Percentiles rank a stretch among this genome's conserved stretches.
Evolutionary conservation across 1,140 invertebrate species (phyloP).

Genomic region (Penaeus indicus): DNA sequence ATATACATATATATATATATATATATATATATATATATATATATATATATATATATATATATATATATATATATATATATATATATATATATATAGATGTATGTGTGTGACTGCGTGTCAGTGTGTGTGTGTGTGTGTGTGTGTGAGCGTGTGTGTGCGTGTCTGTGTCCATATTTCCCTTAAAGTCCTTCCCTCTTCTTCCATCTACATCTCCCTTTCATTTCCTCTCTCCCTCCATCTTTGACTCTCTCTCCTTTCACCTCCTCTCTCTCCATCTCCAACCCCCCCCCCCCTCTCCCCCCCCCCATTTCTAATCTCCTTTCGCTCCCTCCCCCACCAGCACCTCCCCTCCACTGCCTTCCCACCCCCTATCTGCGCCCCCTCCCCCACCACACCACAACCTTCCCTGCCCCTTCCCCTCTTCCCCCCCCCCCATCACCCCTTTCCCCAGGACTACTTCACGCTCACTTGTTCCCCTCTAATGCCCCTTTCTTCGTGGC

Average conservation of each 20-base stretch:
- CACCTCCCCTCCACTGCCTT: no score
- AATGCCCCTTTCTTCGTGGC: neutral
- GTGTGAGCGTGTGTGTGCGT: neutral
- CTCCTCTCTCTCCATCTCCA: neutral
- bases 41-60: constrained; percentile 24
- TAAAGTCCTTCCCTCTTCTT: neutral
- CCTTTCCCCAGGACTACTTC: no score
- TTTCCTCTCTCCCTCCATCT: neutral
- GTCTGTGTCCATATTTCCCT: neutral
- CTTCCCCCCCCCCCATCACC: neutral
- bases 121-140: neutral
- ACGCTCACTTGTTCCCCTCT: no score
- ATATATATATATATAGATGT: constrained; percentile 7
- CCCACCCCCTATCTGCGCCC: no score
- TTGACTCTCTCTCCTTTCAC: no score
- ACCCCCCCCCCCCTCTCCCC: no score
- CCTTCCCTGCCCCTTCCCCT: neutral
- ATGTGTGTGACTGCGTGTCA: constrained; percentile 1
- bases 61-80: constrained; percentile 15
- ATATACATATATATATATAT: constrained; percentile 9
- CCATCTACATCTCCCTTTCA: neutral
- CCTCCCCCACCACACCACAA: neutral
- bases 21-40: constrained; percentile 24
- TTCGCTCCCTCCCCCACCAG: neutral
- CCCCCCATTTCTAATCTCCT: neutral